A percentile compares a stretch with the other conserved stretches of the same genome.
phyloP scores from a whole-genome alignment of 1,140 invertebrate genomes.

The Monomorium pharaonis region DNA sequence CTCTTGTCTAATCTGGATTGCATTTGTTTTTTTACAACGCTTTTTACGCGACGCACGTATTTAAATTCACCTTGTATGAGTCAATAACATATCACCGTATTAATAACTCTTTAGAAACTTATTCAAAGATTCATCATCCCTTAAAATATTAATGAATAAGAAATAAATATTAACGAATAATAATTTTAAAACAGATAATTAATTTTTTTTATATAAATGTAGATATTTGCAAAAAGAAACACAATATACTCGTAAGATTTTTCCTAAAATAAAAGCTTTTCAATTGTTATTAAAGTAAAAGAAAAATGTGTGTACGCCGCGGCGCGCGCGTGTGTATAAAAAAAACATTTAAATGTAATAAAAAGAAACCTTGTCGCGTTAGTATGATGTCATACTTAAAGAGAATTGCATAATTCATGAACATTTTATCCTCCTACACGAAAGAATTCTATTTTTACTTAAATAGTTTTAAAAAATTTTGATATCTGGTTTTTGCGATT shows the following conservation, averaged over 20 bases:
- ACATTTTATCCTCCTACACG: too few species aligned
- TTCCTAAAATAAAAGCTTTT: background rate
- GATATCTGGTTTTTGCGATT: too few species aligned
- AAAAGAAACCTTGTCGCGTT: too few species aligned
- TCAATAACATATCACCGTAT: background rate
- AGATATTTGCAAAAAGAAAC: background rate
- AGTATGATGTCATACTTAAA: too few species aligned
- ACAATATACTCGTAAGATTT: background rate
- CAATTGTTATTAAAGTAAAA: background rate
- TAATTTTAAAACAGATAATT: background rate
- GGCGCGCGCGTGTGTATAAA: too few species aligned
- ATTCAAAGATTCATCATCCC: background rate
- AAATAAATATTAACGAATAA: background rate
- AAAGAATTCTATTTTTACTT: too few species aligned
- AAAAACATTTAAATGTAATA: too few species aligned
- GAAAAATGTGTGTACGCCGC: background rate
- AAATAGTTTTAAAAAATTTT: too few species aligned
- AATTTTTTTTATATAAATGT: background rate
- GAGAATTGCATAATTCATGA: too few species aligned
- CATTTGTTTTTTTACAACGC: background rate
- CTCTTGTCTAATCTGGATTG: background rate
- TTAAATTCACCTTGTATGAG: background rate
- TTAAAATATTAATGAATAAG: background rate
- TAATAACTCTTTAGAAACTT: background rate
- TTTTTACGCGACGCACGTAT: background rate